These are phyloP conservation scores for Australoheros scitulus DNA, from an alignment of 2,113 vertebrate genomes.

Conservation along the genomic window DNA sequence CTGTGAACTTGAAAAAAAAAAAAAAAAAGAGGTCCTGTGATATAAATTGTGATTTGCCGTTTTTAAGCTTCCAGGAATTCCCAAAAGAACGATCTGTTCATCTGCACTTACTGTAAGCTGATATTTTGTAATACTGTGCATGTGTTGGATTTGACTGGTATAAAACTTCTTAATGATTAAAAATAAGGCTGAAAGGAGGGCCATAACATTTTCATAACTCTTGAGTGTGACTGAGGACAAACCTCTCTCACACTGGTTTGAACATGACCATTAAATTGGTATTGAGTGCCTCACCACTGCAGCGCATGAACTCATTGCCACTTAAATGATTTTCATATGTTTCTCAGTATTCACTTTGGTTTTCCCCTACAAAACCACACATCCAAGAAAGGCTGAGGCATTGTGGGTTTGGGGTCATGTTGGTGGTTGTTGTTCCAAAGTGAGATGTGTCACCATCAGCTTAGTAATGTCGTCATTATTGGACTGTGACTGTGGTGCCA, in stretches of 20 bases:
- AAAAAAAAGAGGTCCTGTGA: not conserved
- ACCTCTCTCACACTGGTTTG: not conserved
- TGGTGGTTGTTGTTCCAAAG: constrained; percentile 24
- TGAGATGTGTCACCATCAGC: constrained; percentile 38
- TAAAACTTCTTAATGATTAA: not conserved
- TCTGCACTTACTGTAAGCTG: constrained; percentile 1
- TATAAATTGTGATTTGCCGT: constrained; percentile 1
- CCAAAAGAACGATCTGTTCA: not conserved
- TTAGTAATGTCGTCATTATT: constrained; percentile 40
- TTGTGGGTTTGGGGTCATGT: constrained; percentile 22
- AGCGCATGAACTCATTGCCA: constrained; percentile 27
- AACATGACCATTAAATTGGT: not conserved
- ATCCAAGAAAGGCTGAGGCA: constrained; percentile 9
- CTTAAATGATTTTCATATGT: constrained; percentile 34
- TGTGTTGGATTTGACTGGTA: not conserved
- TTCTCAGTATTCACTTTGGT: constrained; percentile 37
- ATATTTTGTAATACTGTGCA: not conserved
- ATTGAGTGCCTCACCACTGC: constrained; percentile 1
- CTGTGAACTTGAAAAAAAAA: too few relatives aligned
- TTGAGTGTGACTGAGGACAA: not conserved
- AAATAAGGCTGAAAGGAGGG: not conserved
- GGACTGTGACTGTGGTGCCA: constrained; percentile 35
- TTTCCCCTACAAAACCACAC: constrained; percentile 46
- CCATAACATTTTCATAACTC: not conserved
- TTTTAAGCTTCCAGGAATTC: not conserved